These are phyloP conservation scores for Hirtodrosophila cameraria DNA, from an alignment of 2,888 invertebrate species.

Conservation along the genomic window DNA sequence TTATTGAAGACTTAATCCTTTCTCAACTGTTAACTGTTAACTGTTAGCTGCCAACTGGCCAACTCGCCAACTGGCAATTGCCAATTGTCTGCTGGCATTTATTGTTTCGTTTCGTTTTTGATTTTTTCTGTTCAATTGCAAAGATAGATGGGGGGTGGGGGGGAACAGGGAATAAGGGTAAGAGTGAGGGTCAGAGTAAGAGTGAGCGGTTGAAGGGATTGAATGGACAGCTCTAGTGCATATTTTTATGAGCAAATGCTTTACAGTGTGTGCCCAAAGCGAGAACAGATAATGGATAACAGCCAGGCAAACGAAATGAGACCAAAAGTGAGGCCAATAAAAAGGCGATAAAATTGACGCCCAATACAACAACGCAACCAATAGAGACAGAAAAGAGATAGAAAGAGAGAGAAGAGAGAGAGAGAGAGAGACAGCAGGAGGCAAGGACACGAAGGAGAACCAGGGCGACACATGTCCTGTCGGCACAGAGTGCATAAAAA, in stretches of 20 bases:
- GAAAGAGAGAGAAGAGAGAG: constrained; percentile 9
- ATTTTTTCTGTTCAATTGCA: constrained; percentile 31
- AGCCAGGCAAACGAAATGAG: constrained; percentile 66
- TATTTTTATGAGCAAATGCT: constrained; percentile 70
- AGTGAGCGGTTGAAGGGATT: background rate
- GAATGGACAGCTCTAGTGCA: constrained; percentile 29
- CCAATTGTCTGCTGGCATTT: constrained; percentile 30
- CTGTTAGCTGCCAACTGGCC: constrained; percentile 10
- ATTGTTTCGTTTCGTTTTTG: constrained; percentile 37
- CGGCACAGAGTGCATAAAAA: constrained; percentile 62
- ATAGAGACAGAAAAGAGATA: too few relatives aligned
- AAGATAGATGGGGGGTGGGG: background rate
- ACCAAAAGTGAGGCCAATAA: constrained; percentile 80
- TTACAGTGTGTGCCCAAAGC: constrained; percentile 45
- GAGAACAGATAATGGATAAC: constrained; percentile 62
- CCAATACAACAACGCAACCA: constrained; percentile 25
- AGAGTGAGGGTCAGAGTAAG: background rate
- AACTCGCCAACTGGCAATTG: constrained; percentile 45
- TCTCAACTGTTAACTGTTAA: constrained; percentile 38
- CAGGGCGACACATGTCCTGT: constrained; percentile 53
- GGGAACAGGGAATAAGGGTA: background rate
- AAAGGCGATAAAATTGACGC: constrained; percentile 79
- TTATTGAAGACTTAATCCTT: constrained; percentile 74
- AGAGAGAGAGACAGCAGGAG: constrained; percentile 6
- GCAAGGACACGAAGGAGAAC: constrained; percentile 45